Evolutionary conservation across 2,113 vertebrate species (phyloP).

Genomic region (Progne subis): DNA sequence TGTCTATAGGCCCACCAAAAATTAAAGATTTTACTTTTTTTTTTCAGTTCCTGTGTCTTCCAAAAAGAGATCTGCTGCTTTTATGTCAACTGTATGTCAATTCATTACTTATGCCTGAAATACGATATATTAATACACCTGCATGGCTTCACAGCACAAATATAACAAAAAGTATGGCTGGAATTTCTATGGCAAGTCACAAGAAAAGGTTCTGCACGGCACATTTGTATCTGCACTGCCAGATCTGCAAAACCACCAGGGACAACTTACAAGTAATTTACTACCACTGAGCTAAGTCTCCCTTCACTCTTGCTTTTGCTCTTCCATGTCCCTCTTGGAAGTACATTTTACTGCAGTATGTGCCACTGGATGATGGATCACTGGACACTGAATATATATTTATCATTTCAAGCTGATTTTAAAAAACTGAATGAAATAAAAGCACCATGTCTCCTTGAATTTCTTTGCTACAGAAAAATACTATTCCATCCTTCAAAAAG

Average conservation of each 20-base stretch:
- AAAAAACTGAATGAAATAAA: slow-evolving; percentile 18
- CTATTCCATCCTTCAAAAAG: background rate
- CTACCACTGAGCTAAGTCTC: background rate
- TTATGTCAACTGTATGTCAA: background rate
- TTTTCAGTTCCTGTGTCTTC: background rate
- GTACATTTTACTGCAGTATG: background rate
- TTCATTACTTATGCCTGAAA: background rate
- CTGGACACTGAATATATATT: background rate
- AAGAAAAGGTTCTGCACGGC: background rate
- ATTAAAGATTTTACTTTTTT: background rate
- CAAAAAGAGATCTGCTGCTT: background rate
- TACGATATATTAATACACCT: background rate
- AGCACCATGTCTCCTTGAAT: background rate
- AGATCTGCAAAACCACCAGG: background rate
- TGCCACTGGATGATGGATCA: slow-evolving; percentile 3
- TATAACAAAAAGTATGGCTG: background rate
- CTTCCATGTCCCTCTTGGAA: background rate
- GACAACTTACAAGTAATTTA: slow-evolving; percentile 35
- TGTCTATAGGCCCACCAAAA: background rate
- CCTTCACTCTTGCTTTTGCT: background rate
- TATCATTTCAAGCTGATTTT: slow-evolving; percentile 31
- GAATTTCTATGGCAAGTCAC: background rate
- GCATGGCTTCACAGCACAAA: background rate
- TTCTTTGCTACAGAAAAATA: background rate
- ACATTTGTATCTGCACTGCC: background rate